Evolutionary conservation across 2,113 vertebrate genomes (phyloP).

Genomic region (Acrocephalus kingi): DNA sequence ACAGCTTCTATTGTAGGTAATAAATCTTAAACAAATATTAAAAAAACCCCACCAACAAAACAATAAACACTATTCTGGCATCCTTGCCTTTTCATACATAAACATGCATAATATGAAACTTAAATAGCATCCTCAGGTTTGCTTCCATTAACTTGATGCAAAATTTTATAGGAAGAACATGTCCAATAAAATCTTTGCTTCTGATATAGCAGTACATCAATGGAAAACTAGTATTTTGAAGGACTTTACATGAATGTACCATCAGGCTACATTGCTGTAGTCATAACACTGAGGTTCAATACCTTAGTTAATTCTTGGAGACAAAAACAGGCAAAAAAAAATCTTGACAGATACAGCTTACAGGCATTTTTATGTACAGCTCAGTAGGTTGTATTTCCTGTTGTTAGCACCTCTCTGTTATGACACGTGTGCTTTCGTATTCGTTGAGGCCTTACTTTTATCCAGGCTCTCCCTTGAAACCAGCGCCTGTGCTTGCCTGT

Average conservation of each 20-base stretch:
- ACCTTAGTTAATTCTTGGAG: constrained; percentile 40
- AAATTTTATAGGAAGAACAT: background rate
- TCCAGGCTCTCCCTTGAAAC: constrained; percentile 54
- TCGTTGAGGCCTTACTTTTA: constrained; percentile 63
- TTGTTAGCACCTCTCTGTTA: constrained; percentile 57
- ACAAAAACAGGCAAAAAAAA: constrained; percentile 32
- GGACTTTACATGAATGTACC: background rate
- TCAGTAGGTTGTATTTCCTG: constrained; percentile 67
- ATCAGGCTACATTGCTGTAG: background rate
- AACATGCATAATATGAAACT: background rate
- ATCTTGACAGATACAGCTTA: constrained; percentile 57
- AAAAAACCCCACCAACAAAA: background rate
- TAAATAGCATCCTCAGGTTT: constrained; percentile 15
- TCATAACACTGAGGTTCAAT: constrained; percentile 2
- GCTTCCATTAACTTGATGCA: background rate
- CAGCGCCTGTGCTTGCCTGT: constrained; percentile 59
- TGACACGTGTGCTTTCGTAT: constrained; percentile 44
- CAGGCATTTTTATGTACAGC: constrained; percentile 46
- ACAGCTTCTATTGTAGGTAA: constrained; percentile 6
- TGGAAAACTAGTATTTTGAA: background rate
- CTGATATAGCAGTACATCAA: background rate
- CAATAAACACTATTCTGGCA: background rate
- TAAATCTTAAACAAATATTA: constrained; percentile 5
- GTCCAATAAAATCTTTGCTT: constrained; percentile 1
- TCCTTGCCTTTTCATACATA: background rate